Evolutionary conservation across 2,888 invertebrate genomes (phyloP).

Genomic region (Apamea anceps): DNA sequence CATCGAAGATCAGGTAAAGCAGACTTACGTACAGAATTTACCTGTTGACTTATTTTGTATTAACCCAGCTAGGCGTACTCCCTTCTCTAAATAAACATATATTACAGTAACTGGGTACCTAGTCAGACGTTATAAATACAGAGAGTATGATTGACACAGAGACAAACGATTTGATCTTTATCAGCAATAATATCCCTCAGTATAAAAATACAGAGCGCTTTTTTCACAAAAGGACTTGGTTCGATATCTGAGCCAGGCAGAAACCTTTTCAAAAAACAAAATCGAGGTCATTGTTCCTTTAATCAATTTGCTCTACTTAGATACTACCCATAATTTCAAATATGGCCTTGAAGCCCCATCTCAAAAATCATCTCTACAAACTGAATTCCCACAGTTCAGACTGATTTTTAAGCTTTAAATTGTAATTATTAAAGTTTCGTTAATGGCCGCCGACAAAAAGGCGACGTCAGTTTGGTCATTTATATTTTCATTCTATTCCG

Average conservation of each 20-base stretch:
- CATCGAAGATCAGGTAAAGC: constrained; percentile 91
- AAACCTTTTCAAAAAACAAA: not conserved
- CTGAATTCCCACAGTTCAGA: not conserved
- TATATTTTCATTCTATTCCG: constrained; percentile 1
- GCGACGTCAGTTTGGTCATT: not conserved
- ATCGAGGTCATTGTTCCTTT: not conserved
- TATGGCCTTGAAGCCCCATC: not conserved
- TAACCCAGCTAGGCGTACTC: not conserved
- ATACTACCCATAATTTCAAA: not conserved
- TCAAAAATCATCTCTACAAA: not conserved
- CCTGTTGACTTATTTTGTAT: not conserved
- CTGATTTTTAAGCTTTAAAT: not conserved
- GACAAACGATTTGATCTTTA: not conserved
- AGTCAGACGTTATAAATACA: not conserved
- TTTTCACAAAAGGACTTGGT: not conserved
- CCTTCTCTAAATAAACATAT: not conserved
- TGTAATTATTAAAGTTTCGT: not conserved
- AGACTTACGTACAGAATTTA: not conserved
- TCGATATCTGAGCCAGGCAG: not conserved
- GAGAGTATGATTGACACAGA: not conserved
- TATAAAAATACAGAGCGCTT: not conserved
- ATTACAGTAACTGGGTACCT: not conserved
- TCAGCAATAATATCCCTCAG: not conserved
- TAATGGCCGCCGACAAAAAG: not conserved
- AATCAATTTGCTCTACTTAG: not conserved